Base-by-base conservation (phyloP, 2,113 vertebrate genomes). In the Siniperca knerii region DNA sequence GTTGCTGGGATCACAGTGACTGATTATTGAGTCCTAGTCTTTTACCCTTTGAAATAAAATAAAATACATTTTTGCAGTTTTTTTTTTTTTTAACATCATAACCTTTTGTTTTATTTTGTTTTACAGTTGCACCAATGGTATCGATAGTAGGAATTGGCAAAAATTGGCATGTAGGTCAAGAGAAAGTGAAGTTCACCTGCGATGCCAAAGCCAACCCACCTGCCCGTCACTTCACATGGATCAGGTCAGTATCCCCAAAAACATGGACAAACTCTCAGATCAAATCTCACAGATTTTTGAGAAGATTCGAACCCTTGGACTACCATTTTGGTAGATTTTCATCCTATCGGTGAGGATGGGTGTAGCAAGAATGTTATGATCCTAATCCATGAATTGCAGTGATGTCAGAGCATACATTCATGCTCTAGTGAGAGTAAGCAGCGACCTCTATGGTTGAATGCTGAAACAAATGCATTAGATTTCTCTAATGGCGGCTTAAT, bases 141-240 rank as follows among this genome's bases (percentile, higher is more conserved):
- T 96, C 96, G 33, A 94, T 99, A 84, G 94, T 92, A 84, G 97
- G 96, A 40, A 95, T 95, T 85, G 94, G 97, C 92, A 95, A 96
- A 69, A 97, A 96, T 89, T 98, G 98, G 98, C 97, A 97, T 86
- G 96, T 97, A 68, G 98, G 98, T 89, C 97, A 98, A 94, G 94
- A 93, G 77, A 96, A 97, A 21, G 97, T 98, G 85, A 96, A 96
- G 91, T 96, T 99, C 75, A 96, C 94, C 64, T 99, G 98, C 93
- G 96, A 95, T 88, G 97, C 97, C 91, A 97, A 96, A 93, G 97
- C 98, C 89, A 99, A 99, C 94, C 98, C 98, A 69, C 95, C 97
- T 48, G 97, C 97, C 15, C 94, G 93, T 87, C 94, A 95, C 77
- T 97, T 97, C 84, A 93, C 90, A 8, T 99, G 98, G 98, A 96